A percentile compares a stretch with the other conserved stretches of the same genome.
These are phyloP conservation scores for Phasia obesa DNA, from an alignment of 2,888 invertebrate species.

Conservation along the genomic window DNA sequence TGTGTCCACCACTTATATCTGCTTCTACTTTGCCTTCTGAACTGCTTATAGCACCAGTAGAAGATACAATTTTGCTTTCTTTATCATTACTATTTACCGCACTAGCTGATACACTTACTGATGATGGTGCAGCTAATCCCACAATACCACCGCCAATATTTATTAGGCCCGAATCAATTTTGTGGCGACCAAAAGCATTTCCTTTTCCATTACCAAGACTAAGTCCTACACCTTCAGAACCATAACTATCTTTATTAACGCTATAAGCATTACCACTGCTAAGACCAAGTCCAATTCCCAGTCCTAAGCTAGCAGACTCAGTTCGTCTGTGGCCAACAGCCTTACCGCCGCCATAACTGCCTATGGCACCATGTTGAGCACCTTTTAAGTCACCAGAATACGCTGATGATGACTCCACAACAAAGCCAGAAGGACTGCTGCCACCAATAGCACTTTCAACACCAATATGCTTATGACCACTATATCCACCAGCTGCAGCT, in stretches of 20 bases:
- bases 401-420: constrained; percentile 10
- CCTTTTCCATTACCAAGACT: neutral
- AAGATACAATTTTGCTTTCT: no score
- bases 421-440: neutral
- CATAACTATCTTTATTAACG: neutral
- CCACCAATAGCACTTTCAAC: constrained; percentile 1
- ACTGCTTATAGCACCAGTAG: neutral
- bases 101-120: neutral
- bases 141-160: constrained; percentile 15
- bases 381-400: no score
- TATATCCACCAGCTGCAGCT: neutral
- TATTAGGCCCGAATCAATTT: neutral
- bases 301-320: neutral
- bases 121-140: constrained; percentile 14
- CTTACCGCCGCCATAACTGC: neutral
- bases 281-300: neutral
- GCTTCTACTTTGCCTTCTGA: neutral
- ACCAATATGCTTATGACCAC: constrained; percentile 11
- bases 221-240: neutral
- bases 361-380: neutral
- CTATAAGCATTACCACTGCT: neutral
- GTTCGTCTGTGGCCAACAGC: neutral
- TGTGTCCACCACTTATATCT: neutral
- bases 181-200: neutral
- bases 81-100: neutral